phyloP scores from a whole-genome alignment of 2,888 invertebrate genomes.

The Brachylomia viminalis region DNA sequence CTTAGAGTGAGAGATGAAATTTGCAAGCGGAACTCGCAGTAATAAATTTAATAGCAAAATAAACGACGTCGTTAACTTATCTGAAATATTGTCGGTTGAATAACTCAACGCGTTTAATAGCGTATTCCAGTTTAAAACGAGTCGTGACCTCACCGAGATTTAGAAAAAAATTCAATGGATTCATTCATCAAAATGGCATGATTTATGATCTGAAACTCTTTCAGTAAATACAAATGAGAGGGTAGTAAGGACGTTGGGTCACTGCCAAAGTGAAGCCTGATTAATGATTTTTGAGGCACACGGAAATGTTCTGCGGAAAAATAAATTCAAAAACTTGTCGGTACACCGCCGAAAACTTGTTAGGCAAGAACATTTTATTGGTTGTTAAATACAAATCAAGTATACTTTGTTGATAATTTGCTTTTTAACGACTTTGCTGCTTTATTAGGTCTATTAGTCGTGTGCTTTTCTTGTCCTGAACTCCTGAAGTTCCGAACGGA shows the following conservation, averaged over 20 bases:
- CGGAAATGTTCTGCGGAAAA: slow-evolving; percentile 82
- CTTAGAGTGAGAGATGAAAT: slow-evolving; percentile 70
- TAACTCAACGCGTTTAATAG: slow-evolving; percentile 72
- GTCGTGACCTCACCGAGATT: slow-evolving; percentile 75
- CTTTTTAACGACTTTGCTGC: slow-evolving; percentile 33
- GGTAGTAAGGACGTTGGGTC: slow-evolving; percentile 87
- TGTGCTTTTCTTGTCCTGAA: neutral
- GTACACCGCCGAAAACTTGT: slow-evolving; percentile 59
- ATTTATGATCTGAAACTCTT: slow-evolving; percentile 88
- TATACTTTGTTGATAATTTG: slow-evolving; percentile 38
- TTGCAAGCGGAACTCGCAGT: slow-evolving; percentile 69
- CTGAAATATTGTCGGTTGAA: slow-evolving; percentile 77
- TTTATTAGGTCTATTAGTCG: neutral
- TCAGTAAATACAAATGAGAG: slow-evolving; percentile 89
- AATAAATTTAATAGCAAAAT: slow-evolving; percentile 77
- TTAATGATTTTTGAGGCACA: slow-evolving; percentile 87
- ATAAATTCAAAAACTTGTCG: slow-evolving; percentile 82
- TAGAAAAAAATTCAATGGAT: slow-evolving; percentile 84
- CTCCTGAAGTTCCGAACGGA: neutral
- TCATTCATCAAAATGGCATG: slow-evolving; percentile 88
- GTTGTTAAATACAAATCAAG: slow-evolving; percentile 58
- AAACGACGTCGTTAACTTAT: slow-evolving; percentile 78
- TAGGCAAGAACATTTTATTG: slow-evolving; percentile 53
- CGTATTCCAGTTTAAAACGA: slow-evolving; percentile 73
- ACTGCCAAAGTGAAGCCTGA: slow-evolving; percentile 89